phyloP scores from a whole-genome alignment of 1,140 invertebrate species.

The Megalonaias nervosa region DNA sequence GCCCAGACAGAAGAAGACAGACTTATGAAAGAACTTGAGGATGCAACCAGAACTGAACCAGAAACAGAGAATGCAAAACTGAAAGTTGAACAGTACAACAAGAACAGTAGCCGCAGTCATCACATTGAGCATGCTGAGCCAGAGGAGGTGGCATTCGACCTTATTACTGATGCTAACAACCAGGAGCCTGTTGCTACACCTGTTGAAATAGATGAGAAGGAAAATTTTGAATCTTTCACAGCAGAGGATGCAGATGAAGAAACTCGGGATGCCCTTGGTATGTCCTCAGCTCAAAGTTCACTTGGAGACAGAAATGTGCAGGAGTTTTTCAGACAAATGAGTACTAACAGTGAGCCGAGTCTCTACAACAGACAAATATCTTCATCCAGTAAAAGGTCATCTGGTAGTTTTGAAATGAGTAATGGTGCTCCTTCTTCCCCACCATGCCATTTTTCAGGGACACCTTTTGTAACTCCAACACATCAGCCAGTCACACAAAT shows the following conservation, averaged over 20 bases:
- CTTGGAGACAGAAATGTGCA: constrained; percentile 24
- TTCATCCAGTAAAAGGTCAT: constrained; percentile 18
- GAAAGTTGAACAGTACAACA: background rate
- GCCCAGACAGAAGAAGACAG: background rate
- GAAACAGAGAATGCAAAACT: background rate
- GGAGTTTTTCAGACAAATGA: constrained; percentile 30
- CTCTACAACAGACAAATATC: constrained; percentile 18
- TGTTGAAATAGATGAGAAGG: constrained; percentile 52
- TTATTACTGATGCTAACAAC: constrained; percentile 13
- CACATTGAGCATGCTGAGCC: constrained; percentile 8
- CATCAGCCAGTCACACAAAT: constrained; percentile 41
- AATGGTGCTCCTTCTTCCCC: background rate
- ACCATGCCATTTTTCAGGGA: constrained; percentile 41
- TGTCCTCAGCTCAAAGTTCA: constrained; percentile 37
- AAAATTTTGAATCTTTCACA: constrained; percentile 65
- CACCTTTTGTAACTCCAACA: constrained; percentile 54
- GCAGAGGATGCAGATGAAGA: constrained; percentile 49
- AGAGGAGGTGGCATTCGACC: constrained; percentile 27
- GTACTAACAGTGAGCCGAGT: background rate
- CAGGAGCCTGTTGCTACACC: constrained; percentile 20
- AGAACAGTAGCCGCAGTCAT: background rate
- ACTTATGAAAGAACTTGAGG: constrained; percentile 4
- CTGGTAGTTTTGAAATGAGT: constrained; percentile 3
- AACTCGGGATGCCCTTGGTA: constrained; percentile 38
- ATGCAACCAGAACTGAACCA: constrained; percentile 15